phyloP scores from a whole-genome alignment of 2,888 invertebrate species.

The Pardosa pseudoannulata region DNA sequence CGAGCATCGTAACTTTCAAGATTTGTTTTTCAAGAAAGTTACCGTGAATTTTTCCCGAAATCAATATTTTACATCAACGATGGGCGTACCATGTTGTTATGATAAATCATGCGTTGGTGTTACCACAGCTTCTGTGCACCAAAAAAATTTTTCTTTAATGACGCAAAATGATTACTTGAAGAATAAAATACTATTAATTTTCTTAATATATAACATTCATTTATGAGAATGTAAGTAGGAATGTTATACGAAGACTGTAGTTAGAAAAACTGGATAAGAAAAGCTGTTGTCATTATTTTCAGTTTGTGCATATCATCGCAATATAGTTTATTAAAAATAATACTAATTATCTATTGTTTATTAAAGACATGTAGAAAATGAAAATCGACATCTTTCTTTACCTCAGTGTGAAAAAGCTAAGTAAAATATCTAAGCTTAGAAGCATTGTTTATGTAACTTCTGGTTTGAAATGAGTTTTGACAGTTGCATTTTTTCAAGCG shows the following conservation, averaged over 20 bases:
- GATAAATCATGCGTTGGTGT: not conserved
- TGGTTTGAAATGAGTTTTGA: too few relatives aligned
- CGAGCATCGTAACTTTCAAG: too few relatives aligned
- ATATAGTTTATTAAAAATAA: too few relatives aligned
- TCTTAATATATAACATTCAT: not conserved
- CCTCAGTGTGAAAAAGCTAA: not conserved
- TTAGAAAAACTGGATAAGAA: not conserved
- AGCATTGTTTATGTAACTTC: too few relatives aligned
- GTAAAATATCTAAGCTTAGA: too few relatives aligned
- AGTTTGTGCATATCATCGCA: too few relatives aligned
- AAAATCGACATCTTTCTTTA: not conserved
- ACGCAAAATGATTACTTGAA: not conserved
- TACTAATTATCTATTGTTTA: not conserved
- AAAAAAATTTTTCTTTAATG: not conserved
- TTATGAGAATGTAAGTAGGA: not conserved
- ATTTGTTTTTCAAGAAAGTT: not conserved
- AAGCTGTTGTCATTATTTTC: too few relatives aligned
- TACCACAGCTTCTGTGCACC: not conserved
- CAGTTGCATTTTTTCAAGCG: too few relatives aligned
- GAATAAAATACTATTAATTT: not conserved
- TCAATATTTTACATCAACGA: conserved; percentile 59
- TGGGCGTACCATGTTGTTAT: conserved; percentile 44
- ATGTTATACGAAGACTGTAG: not conserved
- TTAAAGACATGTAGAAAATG: not conserved
- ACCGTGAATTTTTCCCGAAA: not conserved